Evolutionary conservation across 2,797 vertebrate genomes (phyloP).

Genomic region (Karalla daura): DNA sequence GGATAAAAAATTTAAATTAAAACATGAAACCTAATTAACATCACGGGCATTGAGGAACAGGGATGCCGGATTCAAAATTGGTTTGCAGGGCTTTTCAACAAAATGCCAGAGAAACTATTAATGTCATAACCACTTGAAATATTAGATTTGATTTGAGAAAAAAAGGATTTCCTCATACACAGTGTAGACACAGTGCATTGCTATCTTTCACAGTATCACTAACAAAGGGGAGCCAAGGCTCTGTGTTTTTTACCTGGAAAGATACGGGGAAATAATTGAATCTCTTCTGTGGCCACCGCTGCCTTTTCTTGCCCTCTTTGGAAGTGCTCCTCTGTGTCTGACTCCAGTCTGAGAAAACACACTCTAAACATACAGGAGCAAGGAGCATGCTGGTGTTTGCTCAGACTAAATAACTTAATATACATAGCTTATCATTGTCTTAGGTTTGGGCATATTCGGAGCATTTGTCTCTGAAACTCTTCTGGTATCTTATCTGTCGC

Average conservation of each 20-base stretch:
- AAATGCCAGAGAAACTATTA: neutral
- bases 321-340: constrained; percentile 32
- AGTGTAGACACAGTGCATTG: neutral
- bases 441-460: too few species aligned
- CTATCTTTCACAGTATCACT: neutral
- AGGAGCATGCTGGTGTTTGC: constrained; percentile 7
- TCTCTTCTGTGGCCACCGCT: constrained; percentile 4
- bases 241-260: neutral
- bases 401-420: neutral
- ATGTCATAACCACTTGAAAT: neutral
- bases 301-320: constrained; percentile 3
- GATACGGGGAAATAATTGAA: constrained; percentile 15
- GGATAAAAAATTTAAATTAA: neutral
- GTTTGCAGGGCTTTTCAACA: neutral
- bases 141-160: constrained; percentile 6
- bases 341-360: constrained; percentile 41
- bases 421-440: too few species aligned
- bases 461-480: too few species aligned
- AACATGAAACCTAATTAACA: neutral
- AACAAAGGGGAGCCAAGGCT: constrained; percentile 8
- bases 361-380: constrained; percentile 26
- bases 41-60: neutral
- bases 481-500: too few species aligned
- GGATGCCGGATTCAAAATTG: neutral
- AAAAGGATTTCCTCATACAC: neutral